These are phyloP conservation scores for Leptinotarsa lineolata DNA, from an alignment of 1,140 invertebrate species.

Conservation along the genomic window DNA sequence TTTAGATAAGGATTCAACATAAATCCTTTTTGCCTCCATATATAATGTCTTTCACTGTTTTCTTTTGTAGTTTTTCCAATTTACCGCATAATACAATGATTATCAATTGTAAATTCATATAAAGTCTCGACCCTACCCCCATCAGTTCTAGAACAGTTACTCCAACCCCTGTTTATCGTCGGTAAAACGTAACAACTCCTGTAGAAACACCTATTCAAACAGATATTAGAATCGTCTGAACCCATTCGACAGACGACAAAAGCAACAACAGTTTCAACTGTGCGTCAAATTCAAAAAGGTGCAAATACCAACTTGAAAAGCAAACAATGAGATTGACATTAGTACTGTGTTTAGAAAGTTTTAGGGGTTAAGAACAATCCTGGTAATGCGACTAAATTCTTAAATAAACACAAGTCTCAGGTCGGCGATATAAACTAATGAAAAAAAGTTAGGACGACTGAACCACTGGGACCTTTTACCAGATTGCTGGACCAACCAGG, in stretches of 20 bases:
- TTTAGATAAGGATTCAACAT: no score
- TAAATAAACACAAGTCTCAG: slow-evolving; percentile 35
- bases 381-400: slow-evolving; percentile 37
- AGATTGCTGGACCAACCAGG: no score
- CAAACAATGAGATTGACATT: slow-evolving; percentile 24
- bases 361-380: slow-evolving; percentile 39
- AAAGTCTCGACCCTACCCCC: no score
- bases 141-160: no score
- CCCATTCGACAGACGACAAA: slow-evolving; percentile 3
- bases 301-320: slow-evolving; percentile 24
- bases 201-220: slow-evolving; percentile 23
- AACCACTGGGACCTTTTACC: no score
- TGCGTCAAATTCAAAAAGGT: slow-evolving; percentile 31
- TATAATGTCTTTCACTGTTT: no score
- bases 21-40: no score
- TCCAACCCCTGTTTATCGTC: neutral
- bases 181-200: slow-evolving; percentile 1
- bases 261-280: slow-evolving; percentile 22
- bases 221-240: slow-evolving; percentile 1
- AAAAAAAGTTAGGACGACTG: slow-evolving; percentile 7
- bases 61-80: no score
- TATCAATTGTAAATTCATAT: no score
- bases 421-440: slow-evolving; percentile 36
- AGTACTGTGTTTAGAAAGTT: slow-evolving; percentile 23
- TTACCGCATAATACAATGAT: no score